Conservation (phyloP, 2,797 vertebrate genomes). For the Microtus californicus region DNA sequence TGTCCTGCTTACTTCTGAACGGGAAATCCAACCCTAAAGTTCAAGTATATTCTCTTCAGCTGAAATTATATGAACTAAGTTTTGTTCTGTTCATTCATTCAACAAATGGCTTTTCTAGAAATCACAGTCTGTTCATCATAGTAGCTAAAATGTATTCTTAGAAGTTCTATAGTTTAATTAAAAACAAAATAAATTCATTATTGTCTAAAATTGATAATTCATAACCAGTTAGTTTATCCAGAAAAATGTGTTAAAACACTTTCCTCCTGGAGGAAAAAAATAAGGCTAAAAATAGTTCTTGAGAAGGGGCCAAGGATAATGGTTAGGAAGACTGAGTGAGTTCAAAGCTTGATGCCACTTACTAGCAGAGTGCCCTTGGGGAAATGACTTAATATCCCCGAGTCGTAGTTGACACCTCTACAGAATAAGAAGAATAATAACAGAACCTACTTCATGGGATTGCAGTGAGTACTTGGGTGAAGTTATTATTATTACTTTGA, state of each 20-base stretch:
- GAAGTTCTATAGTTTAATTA: conserved; percentile 24
- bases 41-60: background rate
- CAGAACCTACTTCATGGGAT: conserved; percentile 66
- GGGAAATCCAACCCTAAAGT: background rate
- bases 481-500: conserved; percentile 73
- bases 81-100: conserved; percentile 24
- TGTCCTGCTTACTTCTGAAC: background rate
- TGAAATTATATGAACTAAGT: background rate
- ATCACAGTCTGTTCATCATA: background rate
- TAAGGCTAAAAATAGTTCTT: conserved; percentile 53
- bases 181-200: background rate
- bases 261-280: conserved; percentile 49
- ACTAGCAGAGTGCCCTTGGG: conserved; percentile 57
- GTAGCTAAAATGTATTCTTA: background rate
- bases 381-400: conserved; percentile 69
- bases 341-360: conserved; percentile 58
- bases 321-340: conserved; percentile 47
- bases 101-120: background rate
- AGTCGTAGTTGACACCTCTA: conserved; percentile 55
- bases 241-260: conserved; percentile 37
- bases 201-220: conserved; percentile 8
- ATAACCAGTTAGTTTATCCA: conserved; percentile 19
- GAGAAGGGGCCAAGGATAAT: conserved; percentile 23
- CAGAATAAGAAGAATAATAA: conserved; percentile 63
- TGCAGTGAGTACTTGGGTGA: conserved; percentile 62